phyloP scores from a whole-genome alignment of 2,888 invertebrate genomes.

The Theristus sp. region DNA sequence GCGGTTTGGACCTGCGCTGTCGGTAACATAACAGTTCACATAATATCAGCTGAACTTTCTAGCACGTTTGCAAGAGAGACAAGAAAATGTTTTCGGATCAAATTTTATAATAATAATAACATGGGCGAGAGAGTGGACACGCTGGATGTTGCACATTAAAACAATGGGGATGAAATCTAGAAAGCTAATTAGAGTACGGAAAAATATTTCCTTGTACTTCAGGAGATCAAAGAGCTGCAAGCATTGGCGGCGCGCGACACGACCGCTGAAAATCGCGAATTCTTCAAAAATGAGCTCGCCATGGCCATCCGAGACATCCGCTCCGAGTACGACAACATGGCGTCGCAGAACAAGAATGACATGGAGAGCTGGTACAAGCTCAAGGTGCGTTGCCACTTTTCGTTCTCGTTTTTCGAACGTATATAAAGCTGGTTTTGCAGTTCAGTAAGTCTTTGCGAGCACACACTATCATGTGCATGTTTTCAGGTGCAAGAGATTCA shows the following conservation, averaged over 20 bases:
- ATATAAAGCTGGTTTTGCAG: neutral
- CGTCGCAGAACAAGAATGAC: constrained; percentile 33
- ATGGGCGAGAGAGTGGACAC: too few species aligned
- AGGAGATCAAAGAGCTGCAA: constrained; percentile 37
- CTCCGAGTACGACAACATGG: constrained; percentile 35
- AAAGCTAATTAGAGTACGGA: too few species aligned
- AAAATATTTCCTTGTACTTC: neutral
- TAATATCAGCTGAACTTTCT: too few species aligned
- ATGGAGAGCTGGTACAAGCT: constrained; percentile 37
- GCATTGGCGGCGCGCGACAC: constrained; percentile 37
- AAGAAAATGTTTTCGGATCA: too few species aligned
- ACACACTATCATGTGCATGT: neutral
- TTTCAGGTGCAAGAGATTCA: constrained; percentile 36
- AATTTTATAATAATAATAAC: too few species aligned
- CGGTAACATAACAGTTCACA: too few species aligned
- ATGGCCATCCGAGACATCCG: constrained; percentile 38
- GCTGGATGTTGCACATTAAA: too few species aligned
- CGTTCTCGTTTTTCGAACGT: too few species aligned
- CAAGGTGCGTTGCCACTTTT: constrained; percentile 26
- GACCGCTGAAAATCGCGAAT: constrained; percentile 38
- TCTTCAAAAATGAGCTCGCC: constrained; percentile 39
- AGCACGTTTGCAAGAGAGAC: too few species aligned
- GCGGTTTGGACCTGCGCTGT: too few species aligned
- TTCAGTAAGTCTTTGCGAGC: neutral
- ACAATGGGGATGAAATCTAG: too few species aligned